Percentiles rank a stretch among this genome's conserved stretches.
Conservation (phyloP, 1,140 invertebrate species). For the Drosophila mauritiana region DNA sequence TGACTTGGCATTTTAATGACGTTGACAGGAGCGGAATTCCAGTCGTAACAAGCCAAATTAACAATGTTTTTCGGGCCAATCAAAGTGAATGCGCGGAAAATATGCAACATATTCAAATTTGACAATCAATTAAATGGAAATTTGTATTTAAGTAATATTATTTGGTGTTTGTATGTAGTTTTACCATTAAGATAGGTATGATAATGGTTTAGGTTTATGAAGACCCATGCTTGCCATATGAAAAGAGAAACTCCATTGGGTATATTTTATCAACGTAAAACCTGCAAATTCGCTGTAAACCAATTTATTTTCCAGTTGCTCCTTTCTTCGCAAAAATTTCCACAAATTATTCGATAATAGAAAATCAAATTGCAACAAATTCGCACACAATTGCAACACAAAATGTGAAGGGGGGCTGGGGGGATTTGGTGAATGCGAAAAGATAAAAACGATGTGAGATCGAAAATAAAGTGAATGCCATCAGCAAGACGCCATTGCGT, state of each 20-base stretch:
- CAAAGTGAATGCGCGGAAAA: too few relatives aligned
- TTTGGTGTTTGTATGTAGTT: too few relatives aligned
- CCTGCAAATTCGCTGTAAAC: conserved; percentile 10
- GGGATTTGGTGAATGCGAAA: not conserved
- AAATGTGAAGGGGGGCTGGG: conserved; percentile 38
- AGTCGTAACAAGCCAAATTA: conserved; percentile 37
- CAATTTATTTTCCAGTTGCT: conserved; percentile 13
- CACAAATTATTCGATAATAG: conserved; percentile 77
- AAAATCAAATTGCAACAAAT: conserved; percentile 82
- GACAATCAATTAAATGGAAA: too few relatives aligned
- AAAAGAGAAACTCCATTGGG: too few relatives aligned
- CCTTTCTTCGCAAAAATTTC: conserved; percentile 42
- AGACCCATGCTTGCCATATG: too few relatives aligned
- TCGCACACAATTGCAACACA: conserved; percentile 76
- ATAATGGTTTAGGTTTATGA: too few relatives aligned
- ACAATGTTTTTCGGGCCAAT: conserved; percentile 3
- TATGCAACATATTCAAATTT: too few relatives aligned
- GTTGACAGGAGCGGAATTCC: conserved; percentile 54
- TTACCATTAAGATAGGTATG: too few relatives aligned
- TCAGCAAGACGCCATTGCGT: conserved; percentile 69
- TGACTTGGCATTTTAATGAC: conserved; percentile 75
- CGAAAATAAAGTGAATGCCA: conserved; percentile 75
- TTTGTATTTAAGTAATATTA: too few relatives aligned
- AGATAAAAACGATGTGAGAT: conserved; percentile 40
- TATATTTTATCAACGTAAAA: not conserved